phyloP scores from a whole-genome alignment of 2,113 vertebrate genomes.

The Verasper variegatus region DNA sequence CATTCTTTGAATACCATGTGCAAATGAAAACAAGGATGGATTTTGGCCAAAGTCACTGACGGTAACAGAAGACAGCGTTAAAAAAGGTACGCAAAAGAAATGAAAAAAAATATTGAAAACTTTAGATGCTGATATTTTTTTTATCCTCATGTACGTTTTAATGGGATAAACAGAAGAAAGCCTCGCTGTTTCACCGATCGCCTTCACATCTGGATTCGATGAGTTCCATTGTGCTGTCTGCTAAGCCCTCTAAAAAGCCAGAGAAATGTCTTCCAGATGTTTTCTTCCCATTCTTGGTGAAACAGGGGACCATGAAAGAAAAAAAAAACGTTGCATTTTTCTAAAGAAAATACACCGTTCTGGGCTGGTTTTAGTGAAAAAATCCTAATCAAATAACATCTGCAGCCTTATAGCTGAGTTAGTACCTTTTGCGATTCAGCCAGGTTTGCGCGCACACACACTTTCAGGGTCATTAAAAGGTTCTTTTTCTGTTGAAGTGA shows the following conservation, averaged over 20 bases:
- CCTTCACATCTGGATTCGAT: constrained; percentile 82
- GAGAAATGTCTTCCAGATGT: constrained; percentile 87
- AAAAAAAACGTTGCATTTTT: constrained; percentile 69
- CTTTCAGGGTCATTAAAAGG: constrained; percentile 58
- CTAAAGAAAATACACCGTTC: constrained; percentile 73
- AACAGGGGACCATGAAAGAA: constrained; percentile 71
- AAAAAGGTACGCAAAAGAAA: background rate
- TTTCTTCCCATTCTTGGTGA: constrained; percentile 77
- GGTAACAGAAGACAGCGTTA: background rate
- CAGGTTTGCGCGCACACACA: constrained; percentile 25
- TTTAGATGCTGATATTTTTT: constrained; percentile 36
- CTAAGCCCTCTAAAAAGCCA: constrained; percentile 75
- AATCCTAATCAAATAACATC: constrained; percentile 63
- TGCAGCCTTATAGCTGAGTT: constrained; percentile 48
- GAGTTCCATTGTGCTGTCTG: constrained; percentile 83
- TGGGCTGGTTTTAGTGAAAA: constrained; percentile 55
- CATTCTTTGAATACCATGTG: constrained; percentile 78
- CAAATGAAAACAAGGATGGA: constrained; percentile 67
- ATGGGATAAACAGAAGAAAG: constrained; percentile 58
- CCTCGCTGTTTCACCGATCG: constrained; percentile 63
- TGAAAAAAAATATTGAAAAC: background rate
- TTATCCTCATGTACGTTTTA: constrained; percentile 38
- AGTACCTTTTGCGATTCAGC: constrained; percentile 29
- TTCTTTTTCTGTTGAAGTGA: constrained; percentile 56
- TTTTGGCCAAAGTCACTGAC: constrained; percentile 45